These are phyloP conservation scores for Perca schrenkii DNA, from an alignment of 2,113 vertebrate genomes.

Conservation along the genomic window DNA sequence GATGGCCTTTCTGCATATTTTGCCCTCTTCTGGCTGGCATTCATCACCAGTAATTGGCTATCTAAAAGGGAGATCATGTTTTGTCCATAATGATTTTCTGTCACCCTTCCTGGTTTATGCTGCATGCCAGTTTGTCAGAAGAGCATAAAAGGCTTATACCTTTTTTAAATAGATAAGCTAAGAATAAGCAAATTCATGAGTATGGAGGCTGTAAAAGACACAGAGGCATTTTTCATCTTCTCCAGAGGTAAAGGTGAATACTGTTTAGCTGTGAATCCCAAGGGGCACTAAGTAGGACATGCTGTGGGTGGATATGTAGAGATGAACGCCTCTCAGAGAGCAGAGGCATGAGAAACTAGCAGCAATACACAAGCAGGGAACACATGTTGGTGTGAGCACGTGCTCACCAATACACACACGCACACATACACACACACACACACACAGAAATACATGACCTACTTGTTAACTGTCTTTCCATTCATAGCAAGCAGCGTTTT, in stretches of 20 bases:
- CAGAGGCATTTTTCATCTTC: slow-evolving; percentile 37
- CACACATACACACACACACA: slow-evolving; percentile 25
- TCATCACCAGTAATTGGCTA: slow-evolving; percentile 68
- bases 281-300: slow-evolving; percentile 72
- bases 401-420: slow-evolving; percentile 18
- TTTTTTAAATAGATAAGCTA: slow-evolving; percentile 53
- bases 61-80: slow-evolving; percentile 60
- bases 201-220: slow-evolving; percentile 9
- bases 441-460: slow-evolving; percentile 50
- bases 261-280: slow-evolving; percentile 69
- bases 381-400: not conserved
- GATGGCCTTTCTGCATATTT: slow-evolving; percentile 60
- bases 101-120: slow-evolving; percentile 44
- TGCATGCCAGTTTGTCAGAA: slow-evolving; percentile 33
- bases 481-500: slow-evolving; percentile 40
- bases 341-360: slow-evolving; percentile 51
- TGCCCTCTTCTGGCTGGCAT: slow-evolving; percentile 52
- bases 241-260: slow-evolving; percentile 73
- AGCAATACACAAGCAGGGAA: slow-evolving; percentile 29
- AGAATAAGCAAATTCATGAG: slow-evolving; percentile 19
- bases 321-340: slow-evolving; percentile 54
- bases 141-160: slow-evolving; percentile 50
- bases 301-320: slow-evolving; percentile 54
- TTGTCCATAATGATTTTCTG: slow-evolving; percentile 66
- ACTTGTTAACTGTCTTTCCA: slow-evolving; percentile 59